Evolutionary conservation across 2,797 vertebrate genomes (phyloP).

Genomic region (Nyctalus aviator): DNA sequence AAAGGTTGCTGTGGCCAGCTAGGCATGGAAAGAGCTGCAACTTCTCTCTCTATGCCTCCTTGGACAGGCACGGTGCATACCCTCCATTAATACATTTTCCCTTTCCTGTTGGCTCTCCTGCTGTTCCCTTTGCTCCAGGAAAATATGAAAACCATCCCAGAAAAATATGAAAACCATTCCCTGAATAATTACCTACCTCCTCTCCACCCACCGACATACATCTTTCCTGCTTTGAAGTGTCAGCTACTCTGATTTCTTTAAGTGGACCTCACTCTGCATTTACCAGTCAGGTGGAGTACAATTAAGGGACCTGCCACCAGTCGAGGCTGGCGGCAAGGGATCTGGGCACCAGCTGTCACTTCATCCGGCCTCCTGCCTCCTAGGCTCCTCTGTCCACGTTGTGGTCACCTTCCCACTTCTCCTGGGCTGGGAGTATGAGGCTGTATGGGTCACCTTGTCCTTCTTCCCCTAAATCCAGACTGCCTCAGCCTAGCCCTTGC

Average conservation of each 20-base stretch:
- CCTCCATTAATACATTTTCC: slow-evolving; percentile 9
- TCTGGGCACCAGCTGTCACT: neutral
- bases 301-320: neutral
- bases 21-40: neutral
- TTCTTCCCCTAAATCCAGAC: neutral
- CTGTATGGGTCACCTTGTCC: neutral
- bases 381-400: neutral
- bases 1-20: neutral
- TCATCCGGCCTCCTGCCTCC: neutral
- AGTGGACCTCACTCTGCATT: slow-evolving; percentile 66
- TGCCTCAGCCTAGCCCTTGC: neutral
- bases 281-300: slow-evolving; percentile 57
- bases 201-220: slow-evolving; percentile 72
- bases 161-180: slow-evolving; percentile 71
- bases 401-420: neutral
- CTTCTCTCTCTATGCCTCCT: neutral
- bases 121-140: slow-evolving; percentile 68
- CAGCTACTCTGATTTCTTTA: slow-evolving; percentile 72
- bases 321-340: neutral
- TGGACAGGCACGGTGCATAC: neutral
- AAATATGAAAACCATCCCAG: slow-evolving; percentile 75
- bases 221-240: slow-evolving; percentile 74
- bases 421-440: neutral
- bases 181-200: slow-evolving; percentile 78
- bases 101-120: neutral